Conservation (phyloP, 2,888 invertebrate species). For the Caenorhabditis japonica region DNA sequence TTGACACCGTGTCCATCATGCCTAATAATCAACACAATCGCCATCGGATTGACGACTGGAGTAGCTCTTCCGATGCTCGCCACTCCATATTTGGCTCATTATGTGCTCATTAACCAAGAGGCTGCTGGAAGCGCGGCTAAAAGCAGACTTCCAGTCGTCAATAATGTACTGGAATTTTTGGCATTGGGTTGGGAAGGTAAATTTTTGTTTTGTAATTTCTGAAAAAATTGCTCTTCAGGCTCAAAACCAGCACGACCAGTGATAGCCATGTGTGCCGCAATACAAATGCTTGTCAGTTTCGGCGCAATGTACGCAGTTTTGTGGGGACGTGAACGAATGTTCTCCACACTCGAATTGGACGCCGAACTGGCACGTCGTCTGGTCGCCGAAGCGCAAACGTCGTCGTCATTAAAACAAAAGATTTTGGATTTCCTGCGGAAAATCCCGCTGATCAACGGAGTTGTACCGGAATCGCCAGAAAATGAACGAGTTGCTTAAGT, state of each 20-base stretch:
- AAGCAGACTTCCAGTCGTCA: slow-evolving; percentile 23
- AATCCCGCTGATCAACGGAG: slow-evolving; percentile 57
- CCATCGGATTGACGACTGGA: slow-evolving; percentile 63
- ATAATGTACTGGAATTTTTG: slow-evolving; percentile 59
- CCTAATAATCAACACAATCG: slow-evolving; percentile 51
- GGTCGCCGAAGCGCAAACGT: slow-evolving; percentile 53
- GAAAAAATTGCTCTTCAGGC: slow-evolving; percentile 36
- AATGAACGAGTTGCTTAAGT: slow-evolving; percentile 50
- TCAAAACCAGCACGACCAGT: slow-evolving; percentile 56
- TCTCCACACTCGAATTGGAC: slow-evolving; percentile 70
- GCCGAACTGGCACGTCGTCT: slow-evolving; percentile 64
- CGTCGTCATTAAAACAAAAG: slow-evolving; percentile 49
- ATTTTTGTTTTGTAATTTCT: background rate
- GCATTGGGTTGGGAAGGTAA: slow-evolving; percentile 56
- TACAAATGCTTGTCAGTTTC: slow-evolving; percentile 64
- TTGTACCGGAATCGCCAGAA: slow-evolving; percentile 58
- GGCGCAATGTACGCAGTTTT: slow-evolving; percentile 63
- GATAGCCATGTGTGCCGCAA: slow-evolving; percentile 36
- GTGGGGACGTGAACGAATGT: slow-evolving; percentile 71
- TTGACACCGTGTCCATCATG: slow-evolving; percentile 58
- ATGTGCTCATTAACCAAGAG: slow-evolving; percentile 56
- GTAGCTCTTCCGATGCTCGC: slow-evolving; percentile 66
- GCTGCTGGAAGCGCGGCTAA: background rate
- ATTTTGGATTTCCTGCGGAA: slow-evolving; percentile 50
- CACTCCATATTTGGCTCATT: slow-evolving; percentile 69